These are phyloP conservation scores for Carassius carassius DNA, from an alignment of 2,113 vertebrate species.

Conservation along the genomic window DNA sequence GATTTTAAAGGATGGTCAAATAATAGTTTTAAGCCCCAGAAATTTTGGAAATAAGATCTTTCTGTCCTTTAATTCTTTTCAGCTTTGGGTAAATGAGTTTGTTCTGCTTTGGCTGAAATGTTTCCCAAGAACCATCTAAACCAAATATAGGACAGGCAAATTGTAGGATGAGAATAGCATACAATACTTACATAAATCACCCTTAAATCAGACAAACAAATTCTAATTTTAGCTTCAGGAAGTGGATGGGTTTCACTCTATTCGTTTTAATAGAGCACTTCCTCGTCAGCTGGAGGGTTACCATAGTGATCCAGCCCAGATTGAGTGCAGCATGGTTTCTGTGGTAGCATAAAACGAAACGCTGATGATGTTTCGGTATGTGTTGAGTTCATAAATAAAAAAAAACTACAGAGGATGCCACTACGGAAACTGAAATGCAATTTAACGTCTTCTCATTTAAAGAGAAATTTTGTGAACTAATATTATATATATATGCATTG, in stretches of 20 bases:
- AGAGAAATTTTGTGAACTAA: neutral
- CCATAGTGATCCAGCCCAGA: constrained; percentile 44
- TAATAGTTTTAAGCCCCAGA: neutral
- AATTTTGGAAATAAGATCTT: neutral
- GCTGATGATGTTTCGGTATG: constrained; percentile 8
- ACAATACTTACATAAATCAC: constrained; percentile 70
- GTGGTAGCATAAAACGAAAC: constrained; percentile 8
- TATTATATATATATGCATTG: neutral
- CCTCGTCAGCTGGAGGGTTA: constrained; percentile 45
- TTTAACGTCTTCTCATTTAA: neutral
- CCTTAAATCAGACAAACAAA: constrained; percentile 72
- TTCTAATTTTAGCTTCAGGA: constrained; percentile 78
- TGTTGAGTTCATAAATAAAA: neutral
- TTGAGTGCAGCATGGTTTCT: constrained; percentile 41
- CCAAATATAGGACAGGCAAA: neutral
- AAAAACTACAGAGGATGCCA: neutral
- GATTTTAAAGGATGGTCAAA: neutral
- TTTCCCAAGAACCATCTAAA: neutral
- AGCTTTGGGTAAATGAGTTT: neutral
- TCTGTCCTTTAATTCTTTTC: neutral
- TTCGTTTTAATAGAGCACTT: constrained; percentile 53
- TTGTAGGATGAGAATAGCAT: constrained; percentile 69
- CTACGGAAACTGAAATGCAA: constrained; percentile 1
- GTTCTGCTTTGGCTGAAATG: neutral
- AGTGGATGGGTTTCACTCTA: constrained; percentile 63